Base-by-base conservation (phyloP, 2,888 invertebrate genomes). In the Tethea ocularis region DNA sequence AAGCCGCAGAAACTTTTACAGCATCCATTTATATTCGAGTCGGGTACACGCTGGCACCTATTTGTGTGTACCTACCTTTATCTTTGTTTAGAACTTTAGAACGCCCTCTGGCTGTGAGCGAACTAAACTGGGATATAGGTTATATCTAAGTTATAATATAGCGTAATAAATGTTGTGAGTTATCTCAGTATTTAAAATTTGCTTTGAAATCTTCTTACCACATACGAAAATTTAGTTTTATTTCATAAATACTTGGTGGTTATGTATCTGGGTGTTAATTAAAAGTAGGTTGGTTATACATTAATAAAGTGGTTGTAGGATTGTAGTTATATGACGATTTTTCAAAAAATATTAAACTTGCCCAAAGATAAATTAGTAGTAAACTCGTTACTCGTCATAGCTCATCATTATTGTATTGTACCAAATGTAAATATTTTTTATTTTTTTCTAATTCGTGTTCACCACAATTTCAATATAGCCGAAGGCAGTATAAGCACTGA, bases 21-120 rank as follows among this genome's bases (percentile, higher is more conserved):
- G 77, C 78, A 72, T 75, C 83, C 80, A 89, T 89, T 89, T 88
- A 85, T 88, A 88, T 89, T 88, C 88, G 71, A 62, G 72, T 66
- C 78, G 74, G 74, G 80, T 77, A 63, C 68, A 46, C 71, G 68
- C 71, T 67, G 72, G 75, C 80, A 78, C 78, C 46, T 46, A 46
- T 46, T 46, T 46, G 77, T 83, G 82, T 75, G 75, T 68, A 72
- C 68, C 56, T 57, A 51, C 67, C 67, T 64, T 74, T 73, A 74
- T 82, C 77, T 77, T 71, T 77, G 75, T 73, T 78, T 74, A 74
- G 70, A 72, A 69, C 64, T 63, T 66, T 60, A 63, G 62, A 66
- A 64, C 58, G 46, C 53, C 57, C 57, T 36, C 62, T 55, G 61
- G 53, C 61, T 60, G 64, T 46, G 46, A 46, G 46, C 20, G 20